phyloP scores from a whole-genome alignment of 2,888 invertebrate species.

The Agriopis aurantiaria region DNA sequence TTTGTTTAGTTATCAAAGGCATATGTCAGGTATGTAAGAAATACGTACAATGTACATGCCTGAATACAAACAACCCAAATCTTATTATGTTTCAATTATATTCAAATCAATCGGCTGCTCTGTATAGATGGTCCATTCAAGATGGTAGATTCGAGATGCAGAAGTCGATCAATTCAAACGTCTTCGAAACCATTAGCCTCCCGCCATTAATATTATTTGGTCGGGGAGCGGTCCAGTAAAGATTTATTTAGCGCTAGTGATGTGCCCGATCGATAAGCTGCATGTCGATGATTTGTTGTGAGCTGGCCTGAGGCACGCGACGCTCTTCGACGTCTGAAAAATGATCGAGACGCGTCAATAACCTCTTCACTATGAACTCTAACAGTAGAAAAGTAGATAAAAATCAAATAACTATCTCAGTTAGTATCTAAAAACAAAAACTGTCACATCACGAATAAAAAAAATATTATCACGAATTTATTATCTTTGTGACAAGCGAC shows the following conservation, averaged over 20 bases:
- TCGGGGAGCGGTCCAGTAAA: constrained; percentile 66
- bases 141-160: constrained; percentile 56
- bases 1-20: too few relatives aligned
- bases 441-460: constrained; percentile 69
- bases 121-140: constrained; percentile 52
- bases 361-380: constrained; percentile 44
- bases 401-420: constrained; percentile 48
- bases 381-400: constrained; percentile 37
- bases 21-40: too few relatives aligned
- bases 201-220: constrained; percentile 76
- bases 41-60: too few relatives aligned
- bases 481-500: constrained; percentile 71
- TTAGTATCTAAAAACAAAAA: constrained; percentile 66
- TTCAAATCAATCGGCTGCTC: constrained; percentile 58
- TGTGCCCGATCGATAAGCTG: constrained; percentile 77
- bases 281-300: constrained; percentile 76
- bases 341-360: constrained; percentile 48
- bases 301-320: constrained; percentile 69
- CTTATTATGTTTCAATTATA: constrained; percentile 46
- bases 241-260: constrained; percentile 80
- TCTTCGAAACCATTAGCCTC: constrained; percentile 77
- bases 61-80: background rate
- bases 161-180: constrained; percentile 73
- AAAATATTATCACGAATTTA: constrained; percentile 67
- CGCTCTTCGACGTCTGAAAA: constrained; percentile 57